Evolutionary conservation across 2,113 vertebrate species (phyloP), one percentile per base, ranked within the genome.

Genomic region (Poeciliopsis retropinna): DNA sequence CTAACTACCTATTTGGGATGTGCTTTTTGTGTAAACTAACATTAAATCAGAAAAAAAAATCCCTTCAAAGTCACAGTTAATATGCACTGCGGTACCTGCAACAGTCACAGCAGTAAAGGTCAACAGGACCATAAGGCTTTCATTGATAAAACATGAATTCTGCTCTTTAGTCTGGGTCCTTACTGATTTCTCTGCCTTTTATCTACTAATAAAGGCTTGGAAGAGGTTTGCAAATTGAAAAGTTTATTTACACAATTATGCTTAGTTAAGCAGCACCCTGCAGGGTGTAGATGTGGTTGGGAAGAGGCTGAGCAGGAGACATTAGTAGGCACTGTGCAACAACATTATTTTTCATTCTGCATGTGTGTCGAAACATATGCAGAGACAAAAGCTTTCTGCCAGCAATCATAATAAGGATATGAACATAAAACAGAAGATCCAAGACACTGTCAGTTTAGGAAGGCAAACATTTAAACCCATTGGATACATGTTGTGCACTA

Each of bases 191-290:
- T 37, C 39, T 25, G 5, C 47, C 64, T 69, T 17, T 78, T 70
- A 73, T 73, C 79, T 67, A 13, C 78, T 77, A 76, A 75, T 65
- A 30, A 61, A 69, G 67, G 63, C 63, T 41, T 30, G 69, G 61
- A 63, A 47, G 62, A 34, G 37, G 54, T 60, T 41, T 3, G 54
- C 12, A 15, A n/a, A 32, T 9, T n/a, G 51, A 73, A 70, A 17
- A 57, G 6, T 61, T 74, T 72, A 75, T 84, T 82, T 37, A 69
- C 67, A 69, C 72, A 47, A 63, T 76, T 39, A 82, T 30, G 57
- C 41, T 29, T 37, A 37, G 34, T 37, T 37, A 37, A 37, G 34
- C 34, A 37, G 10, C 34, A 37, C 10, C 2, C 10, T 37, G 34
- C 10, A 37, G 34, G 34, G 34, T 37, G 34, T 4, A 10, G 60